A percentile compares a stretch with the other conserved stretches of the same genome.
Conservation (phyloP, 2,888 invertebrate species). For the Corythucha ciliata region DNA sequence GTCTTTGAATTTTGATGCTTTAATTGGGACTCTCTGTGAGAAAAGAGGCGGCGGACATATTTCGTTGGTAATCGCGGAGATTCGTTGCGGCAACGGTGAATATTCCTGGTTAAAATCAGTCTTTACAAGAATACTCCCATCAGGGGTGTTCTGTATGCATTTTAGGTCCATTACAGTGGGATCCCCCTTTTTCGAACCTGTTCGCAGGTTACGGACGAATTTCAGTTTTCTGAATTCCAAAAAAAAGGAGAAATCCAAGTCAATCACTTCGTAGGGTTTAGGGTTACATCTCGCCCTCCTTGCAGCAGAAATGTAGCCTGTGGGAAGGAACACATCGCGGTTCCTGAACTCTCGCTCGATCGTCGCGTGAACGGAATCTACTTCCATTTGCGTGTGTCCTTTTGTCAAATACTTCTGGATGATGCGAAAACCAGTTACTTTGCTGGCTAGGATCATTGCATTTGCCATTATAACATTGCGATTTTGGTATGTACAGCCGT, state of each 20-base stretch:
- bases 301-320: not conserved
- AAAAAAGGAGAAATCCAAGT: constrained; percentile 24
- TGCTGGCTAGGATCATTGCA: constrained; percentile 35
- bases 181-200: constrained; percentile 22
- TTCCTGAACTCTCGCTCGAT: constrained; percentile 26
- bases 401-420: constrained; percentile 37
- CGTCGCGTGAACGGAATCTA: constrained; percentile 8
- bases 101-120: not conserved
- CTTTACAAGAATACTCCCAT: constrained; percentile 13
- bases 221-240: constrained; percentile 14
- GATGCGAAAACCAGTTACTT: constrained; percentile 30
- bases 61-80: no score
- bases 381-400: constrained; percentile 41
- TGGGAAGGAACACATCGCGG: constrained; percentile 10
- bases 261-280: constrained; percentile 7
- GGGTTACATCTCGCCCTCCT: not conserved
- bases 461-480: constrained; percentile 35
- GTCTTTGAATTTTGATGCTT: no score
- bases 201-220: not conserved
- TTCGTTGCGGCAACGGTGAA: no score
- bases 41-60: no score
- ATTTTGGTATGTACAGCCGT: constrained; percentile 32
- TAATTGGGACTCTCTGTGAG: no score
- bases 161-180: constrained; percentile 21
- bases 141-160: constrained; percentile 14